phyloP scores from a whole-genome alignment of 1,140 invertebrate species.

The Coptotermes formosanus region DNA sequence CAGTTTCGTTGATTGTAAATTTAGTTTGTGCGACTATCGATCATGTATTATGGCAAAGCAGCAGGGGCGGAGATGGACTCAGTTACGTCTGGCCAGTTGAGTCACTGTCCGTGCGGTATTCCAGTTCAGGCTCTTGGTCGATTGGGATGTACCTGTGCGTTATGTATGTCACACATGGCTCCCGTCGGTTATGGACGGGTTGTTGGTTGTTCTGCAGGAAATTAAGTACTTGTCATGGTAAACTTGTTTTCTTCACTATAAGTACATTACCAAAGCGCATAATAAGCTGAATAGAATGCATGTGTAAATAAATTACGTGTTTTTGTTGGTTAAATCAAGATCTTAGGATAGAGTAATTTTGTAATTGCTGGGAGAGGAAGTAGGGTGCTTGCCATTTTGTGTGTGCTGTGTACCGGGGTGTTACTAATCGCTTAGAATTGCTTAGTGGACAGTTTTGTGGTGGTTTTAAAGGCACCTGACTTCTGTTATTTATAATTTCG shows the following conservation, averaged over 20 bases:
- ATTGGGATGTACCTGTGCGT: slow-evolving; percentile 35
- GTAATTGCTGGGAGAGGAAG: background rate
- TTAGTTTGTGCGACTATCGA: background rate
- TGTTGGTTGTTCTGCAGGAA: background rate
- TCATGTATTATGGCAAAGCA: slow-evolving; percentile 24
- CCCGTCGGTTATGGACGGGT: slow-evolving; percentile 4
- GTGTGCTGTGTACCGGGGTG: background rate
- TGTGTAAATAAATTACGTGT: background rate
- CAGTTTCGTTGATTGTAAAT: background rate
- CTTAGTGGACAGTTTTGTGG: background rate
- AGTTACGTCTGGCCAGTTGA: slow-evolving; percentile 32
- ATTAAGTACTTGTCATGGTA: slow-evolving; percentile 23
- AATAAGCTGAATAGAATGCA: background rate
- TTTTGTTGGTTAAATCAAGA: background rate
- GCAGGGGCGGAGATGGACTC: slow-evolving; percentile 35
- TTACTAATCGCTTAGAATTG: background rate
- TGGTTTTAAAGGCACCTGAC: background rate
- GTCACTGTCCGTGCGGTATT: slow-evolving; percentile 33
- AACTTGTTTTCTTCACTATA: background rate
- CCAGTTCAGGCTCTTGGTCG: slow-evolving; percentile 36
- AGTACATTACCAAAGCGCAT: background rate
- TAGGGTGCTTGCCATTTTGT: background rate
- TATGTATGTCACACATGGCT: slow-evolving; percentile 38
- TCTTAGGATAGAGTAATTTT: background rate
- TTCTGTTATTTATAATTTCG: background rate